Conservation (phyloP, 2,113 vertebrate genomes). For the Myiagra hebetior region DNA sequence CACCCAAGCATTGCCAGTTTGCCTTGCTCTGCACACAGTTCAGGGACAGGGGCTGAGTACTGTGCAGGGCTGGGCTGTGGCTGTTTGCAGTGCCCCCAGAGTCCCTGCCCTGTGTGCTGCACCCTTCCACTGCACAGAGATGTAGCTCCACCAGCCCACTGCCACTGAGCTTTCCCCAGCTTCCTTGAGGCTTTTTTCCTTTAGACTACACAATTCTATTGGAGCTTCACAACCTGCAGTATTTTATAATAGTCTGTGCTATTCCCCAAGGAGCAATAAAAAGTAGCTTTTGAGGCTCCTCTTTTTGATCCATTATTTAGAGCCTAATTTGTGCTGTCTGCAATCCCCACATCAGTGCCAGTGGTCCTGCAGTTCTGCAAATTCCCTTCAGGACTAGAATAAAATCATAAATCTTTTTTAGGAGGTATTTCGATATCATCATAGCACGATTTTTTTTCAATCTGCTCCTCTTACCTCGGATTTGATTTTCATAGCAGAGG, state of each 20-base stretch:
- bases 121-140: not conserved
- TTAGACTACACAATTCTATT: not conserved
- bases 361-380: not conserved
- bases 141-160: not conserved
- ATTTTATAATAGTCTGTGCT: slow-evolving; percentile 15
- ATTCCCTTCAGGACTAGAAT: slow-evolving; percentile 47
- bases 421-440: slow-evolving; percentile 35
- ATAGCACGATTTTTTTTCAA: slow-evolving; percentile 26
- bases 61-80: rapidly evolving
- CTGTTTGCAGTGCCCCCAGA: rapidly evolving
- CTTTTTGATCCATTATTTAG: slow-evolving; percentile 63
- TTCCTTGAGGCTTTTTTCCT: not conserved
- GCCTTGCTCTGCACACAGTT: rapidly evolving
- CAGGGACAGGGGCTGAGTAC: not conserved
- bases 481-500: slow-evolving; percentile 58
- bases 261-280: slow-evolving; percentile 37
- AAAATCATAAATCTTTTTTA: slow-evolving; percentile 38
- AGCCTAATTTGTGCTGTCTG: slow-evolving; percentile 42
- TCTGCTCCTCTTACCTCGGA: slow-evolving; percentile 22
- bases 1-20: not conserved
- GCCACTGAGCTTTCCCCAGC: not conserved
- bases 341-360: slow-evolving; percentile 37
- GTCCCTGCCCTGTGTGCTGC: not conserved
- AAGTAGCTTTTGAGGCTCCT: slow-evolving; percentile 48
- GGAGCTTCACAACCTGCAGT: slow-evolving; percentile 22